A percentile compares a stretch with the other conserved stretches of the same genome.
Conservation (phyloP, 2,797 vertebrate genomes). For the Mionectes olivaceus region DNA sequence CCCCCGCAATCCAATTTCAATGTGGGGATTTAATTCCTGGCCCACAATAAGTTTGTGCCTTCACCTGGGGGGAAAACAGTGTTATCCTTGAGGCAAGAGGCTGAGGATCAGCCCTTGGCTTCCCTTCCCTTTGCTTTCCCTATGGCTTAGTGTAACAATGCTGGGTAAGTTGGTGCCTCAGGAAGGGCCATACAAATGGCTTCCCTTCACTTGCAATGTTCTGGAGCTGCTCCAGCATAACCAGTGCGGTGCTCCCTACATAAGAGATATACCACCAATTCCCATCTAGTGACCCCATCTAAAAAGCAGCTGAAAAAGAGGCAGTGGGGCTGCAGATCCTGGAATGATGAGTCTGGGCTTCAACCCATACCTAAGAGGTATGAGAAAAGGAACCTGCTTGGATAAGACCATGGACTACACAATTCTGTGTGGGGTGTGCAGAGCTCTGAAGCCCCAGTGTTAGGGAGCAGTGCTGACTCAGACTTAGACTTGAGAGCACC, state of each 20-base stretch:
- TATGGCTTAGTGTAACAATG: fast-evolving
- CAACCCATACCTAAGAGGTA: neutral
- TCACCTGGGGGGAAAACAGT: fast-evolving
- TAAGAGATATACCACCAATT: fast-evolving
- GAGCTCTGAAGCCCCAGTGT: neutral
- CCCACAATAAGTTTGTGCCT: neutral
- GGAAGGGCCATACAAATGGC: fast-evolving
- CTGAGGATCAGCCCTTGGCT: neutral
- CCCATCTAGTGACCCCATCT: neutral
- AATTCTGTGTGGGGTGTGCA: neutral
- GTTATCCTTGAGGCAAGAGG: too few species aligned
- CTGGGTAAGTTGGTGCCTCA: fast-evolving
- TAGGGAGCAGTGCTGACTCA: neutral
- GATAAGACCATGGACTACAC: too few species aligned
- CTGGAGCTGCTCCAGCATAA: fast-evolving
- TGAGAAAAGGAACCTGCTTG: neutral
- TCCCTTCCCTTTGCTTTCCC: neutral
- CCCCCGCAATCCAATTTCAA: fast-evolving
- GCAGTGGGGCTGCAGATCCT: neutral
- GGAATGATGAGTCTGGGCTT: neutral
- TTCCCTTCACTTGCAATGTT: fast-evolving
- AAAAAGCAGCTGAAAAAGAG: neutral
- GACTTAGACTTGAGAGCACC: neutral
- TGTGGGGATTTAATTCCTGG: fast-evolving
- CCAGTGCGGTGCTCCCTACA: fast-evolving